These are phyloP conservation scores for Volucella inanis DNA, from an alignment of 2,888 invertebrate species.

Conservation along the genomic window DNA sequence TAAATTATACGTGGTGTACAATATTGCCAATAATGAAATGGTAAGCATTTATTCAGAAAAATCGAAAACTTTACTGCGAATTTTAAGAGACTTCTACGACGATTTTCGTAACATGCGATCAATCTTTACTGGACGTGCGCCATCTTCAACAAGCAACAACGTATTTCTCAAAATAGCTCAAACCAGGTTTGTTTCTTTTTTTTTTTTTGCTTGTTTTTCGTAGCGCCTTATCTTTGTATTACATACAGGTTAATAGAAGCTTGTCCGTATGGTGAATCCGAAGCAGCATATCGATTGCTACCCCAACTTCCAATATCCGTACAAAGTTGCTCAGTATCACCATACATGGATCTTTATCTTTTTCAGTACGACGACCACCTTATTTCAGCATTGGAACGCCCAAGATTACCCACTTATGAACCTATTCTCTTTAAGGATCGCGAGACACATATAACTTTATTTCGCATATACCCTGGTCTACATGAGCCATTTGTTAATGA, in stretches of 20 bases:
- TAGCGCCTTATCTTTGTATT: constrained; percentile 93
- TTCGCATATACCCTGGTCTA: constrained; percentile 94
- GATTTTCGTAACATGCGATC: constrained; percentile 94
- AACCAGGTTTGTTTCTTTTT: constrained; percentile 47
- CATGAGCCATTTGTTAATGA: constrained; percentile 84
- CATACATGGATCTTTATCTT: constrained; percentile 94
- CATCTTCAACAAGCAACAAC: constrained; percentile 96
- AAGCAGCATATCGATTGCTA: constrained; percentile 94
- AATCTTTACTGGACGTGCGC: constrained; percentile 90
- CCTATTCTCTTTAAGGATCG: constrained; percentile 95
- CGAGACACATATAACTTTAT: constrained; percentile 91
- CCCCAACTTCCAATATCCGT: constrained; percentile 97
- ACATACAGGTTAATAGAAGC: constrained; percentile 31
- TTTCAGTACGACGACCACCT: constrained; percentile 98
- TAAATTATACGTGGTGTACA: constrained; percentile 93
- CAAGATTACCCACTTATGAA: constrained; percentile 93
- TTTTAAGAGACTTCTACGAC: constrained; percentile 96
- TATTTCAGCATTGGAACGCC: constrained; percentile 97
- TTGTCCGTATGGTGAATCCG: constrained; percentile 90
- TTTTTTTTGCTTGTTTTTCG: constrained; percentile 81
- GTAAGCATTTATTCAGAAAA: constrained; percentile 95
- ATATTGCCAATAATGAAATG: constrained; percentile 92
- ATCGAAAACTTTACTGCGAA: constrained; percentile 90
- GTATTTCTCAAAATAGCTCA: constrained; percentile 84
- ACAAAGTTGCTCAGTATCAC: constrained; percentile 96